Base-by-base conservation (phyloP, 2,888 invertebrate species). In the Agrotis ipsilon region DNA sequence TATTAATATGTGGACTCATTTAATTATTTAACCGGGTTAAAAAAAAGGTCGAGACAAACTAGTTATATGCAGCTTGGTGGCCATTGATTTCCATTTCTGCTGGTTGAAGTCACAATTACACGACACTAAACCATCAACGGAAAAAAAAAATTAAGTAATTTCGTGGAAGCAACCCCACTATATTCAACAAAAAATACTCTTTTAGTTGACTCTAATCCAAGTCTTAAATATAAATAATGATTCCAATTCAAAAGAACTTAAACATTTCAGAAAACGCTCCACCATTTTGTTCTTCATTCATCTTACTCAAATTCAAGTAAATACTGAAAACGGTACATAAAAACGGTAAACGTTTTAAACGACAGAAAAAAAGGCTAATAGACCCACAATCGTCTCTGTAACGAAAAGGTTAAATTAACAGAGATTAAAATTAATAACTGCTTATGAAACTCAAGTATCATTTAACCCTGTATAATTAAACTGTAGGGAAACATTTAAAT, bases 401-500 rank as follows among this genome's bases (percentile, higher is more conserved):
- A 3, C 16, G 21, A 9, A 73, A 61, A 14, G 2, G 9, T 13
- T 14, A 9, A 73, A 46, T 27, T 48, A 63, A 52, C 61, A 46
- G 46, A 39, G 27, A 57, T 18, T n/a, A 18, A 11, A 57, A 59
- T 52, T 1, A 43, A 24, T 49, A 55, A 48, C 16, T 27, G 62
- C 1, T 27, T n/a, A 67, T 60, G 51, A 49, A 62, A 59, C 45
- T 19, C n/a, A 51, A 63, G 14, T 51, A 45, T 13, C 27, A 24
- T 21, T 39, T 39, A 2, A 39, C 19, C 16, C 4, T 46, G 24
- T 46, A 49, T 46, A 39, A 55, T 16, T n/a, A 58, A 54, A 63
- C 54, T 52, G 39, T 70, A 9, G 16, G n/a, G 21, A 64, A 24
- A 70, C 46, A 63, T 70, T 51, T 16, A 52, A 60, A 51, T 54